Evolutionary conservation across 2,888 invertebrate species (phyloP).

Genomic region (Parnassius mnemosyne): DNA sequence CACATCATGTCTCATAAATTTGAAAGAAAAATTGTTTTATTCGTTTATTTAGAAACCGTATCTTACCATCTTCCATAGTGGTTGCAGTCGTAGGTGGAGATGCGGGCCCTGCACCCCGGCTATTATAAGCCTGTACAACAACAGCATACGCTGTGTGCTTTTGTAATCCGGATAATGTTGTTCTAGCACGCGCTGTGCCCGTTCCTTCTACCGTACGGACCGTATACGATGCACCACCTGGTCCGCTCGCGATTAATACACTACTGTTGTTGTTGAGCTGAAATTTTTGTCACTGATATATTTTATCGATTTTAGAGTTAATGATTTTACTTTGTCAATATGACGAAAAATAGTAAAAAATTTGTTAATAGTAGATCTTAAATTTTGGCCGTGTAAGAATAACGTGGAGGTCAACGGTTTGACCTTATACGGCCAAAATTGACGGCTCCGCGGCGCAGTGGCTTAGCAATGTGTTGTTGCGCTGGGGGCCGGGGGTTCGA

Average conservation of each 20-base stretch:
- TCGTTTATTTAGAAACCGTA: background rate
- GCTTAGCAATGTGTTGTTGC: too few relatives aligned
- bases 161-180: conserved; percentile 84
- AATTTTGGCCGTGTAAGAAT: too few relatives aligned
- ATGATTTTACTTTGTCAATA: too few relatives aligned
- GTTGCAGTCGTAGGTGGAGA: conserved; percentile 89
- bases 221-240: conserved; percentile 81
- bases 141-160: conserved; percentile 91
- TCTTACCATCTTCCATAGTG: conserved; percentile 90
- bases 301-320: too few relatives aligned
- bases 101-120: conserved; percentile 91
- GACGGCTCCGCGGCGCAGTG: too few relatives aligned
- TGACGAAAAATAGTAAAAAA: too few relatives aligned
- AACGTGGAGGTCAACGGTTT: too few relatives aligned
- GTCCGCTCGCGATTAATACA: conserved; percentile 67
- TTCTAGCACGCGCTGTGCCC: conserved; percentile 84
- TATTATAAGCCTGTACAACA: conserved; percentile 93
- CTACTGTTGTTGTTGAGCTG: conserved; percentile 73
- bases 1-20: background rate
- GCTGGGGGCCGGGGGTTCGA: too few relatives aligned
- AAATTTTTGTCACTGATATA: conserved; percentile 5
- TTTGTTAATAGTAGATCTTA: too few relatives aligned
- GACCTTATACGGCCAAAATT: too few relatives aligned
- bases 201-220: conserved; percentile 90
- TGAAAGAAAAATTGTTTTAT: background rate